Percentiles rank a stretch among this genome's conserved stretches.
phyloP scores from a whole-genome alignment of 2,888 invertebrate genomes.

The Cacoxenus indagator region DNA sequence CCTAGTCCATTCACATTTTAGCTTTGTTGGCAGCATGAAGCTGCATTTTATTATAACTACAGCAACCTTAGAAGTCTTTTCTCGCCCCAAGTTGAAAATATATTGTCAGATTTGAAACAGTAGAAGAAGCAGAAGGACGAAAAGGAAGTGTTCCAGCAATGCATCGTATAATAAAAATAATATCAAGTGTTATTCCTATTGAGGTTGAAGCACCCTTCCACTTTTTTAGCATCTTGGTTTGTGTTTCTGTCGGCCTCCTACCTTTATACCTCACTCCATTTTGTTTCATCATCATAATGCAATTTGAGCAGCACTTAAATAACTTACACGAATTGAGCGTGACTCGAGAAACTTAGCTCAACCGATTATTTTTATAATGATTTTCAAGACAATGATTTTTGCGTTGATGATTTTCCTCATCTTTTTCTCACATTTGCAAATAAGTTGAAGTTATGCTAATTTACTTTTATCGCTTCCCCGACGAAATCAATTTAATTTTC shows the following conservation, averaged over 20 bases:
- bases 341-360: too few species aligned
- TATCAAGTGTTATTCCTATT: slow-evolving; percentile 31
- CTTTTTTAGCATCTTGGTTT: slow-evolving; percentile 29
- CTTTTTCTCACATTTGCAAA: slow-evolving; percentile 22
- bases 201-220: slow-evolving; percentile 38
- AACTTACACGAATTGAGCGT: too few species aligned
- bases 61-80: not conserved
- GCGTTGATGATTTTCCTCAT: too few species aligned
- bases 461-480: slow-evolving; percentile 61
- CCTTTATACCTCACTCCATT: slow-evolving; percentile 38
- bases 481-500: slow-evolving; percentile 62
- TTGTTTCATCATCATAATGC: too few species aligned
- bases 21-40: slow-evolving; percentile 53
- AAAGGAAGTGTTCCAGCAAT: slow-evolving; percentile 20
- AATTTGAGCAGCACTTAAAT: too few species aligned
- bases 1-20: slow-evolving; percentile 56
- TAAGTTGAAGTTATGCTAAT: slow-evolving; percentile 65
- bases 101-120: slow-evolving; percentile 12
- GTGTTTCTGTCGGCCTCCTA: not conserved
- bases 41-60: slow-evolving; percentile 50
- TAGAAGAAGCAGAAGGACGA: not conserved
- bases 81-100: not conserved
- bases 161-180: slow-evolving; percentile 29
- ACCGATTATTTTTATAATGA: too few species aligned
- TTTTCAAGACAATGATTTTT: too few species aligned